Percentiles rank a stretch among this genome's conserved stretches.
Conservation (phyloP, 2,797 vertebrate genomes). For the Malurus leucopterus region DNA sequence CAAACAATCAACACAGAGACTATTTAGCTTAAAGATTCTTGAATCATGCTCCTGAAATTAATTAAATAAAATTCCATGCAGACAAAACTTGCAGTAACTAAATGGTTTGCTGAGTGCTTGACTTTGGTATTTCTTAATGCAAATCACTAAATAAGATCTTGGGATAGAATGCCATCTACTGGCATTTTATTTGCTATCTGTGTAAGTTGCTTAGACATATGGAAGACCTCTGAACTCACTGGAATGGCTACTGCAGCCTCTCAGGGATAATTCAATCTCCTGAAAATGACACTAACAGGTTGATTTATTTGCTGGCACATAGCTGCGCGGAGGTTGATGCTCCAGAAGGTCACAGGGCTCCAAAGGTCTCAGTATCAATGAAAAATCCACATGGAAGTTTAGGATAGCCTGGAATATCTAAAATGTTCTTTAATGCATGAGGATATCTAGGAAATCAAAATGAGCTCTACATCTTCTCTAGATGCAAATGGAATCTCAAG, state of each 20-base stretch:
- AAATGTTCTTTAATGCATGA: background rate
- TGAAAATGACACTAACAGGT: background rate
- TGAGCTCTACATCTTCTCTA: background rate
- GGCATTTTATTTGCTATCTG: background rate
- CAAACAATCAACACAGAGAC: background rate
- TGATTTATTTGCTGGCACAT: background rate
- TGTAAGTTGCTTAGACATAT: background rate
- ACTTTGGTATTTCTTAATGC: background rate
- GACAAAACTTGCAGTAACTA: background rate
- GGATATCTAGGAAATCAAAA: background rate
- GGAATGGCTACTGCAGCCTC: background rate
- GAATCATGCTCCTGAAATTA: background rate
- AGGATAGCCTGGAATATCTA: background rate
- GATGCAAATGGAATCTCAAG: background rate
- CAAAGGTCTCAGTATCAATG: background rate
- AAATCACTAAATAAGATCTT: background rate
- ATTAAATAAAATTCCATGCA: background rate
- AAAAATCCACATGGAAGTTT: background rate
- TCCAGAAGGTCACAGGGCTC: background rate
- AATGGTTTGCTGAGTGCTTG: background rate
- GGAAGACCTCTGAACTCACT: background rate
- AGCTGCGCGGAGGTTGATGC: background rate
- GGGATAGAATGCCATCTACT: conserved; percentile 41
- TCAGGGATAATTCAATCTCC: background rate
- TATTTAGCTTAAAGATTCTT: background rate